phyloP scores from a whole-genome alignment of 2,113 vertebrate genomes.

The Lichenostomus cassidix region DNA sequence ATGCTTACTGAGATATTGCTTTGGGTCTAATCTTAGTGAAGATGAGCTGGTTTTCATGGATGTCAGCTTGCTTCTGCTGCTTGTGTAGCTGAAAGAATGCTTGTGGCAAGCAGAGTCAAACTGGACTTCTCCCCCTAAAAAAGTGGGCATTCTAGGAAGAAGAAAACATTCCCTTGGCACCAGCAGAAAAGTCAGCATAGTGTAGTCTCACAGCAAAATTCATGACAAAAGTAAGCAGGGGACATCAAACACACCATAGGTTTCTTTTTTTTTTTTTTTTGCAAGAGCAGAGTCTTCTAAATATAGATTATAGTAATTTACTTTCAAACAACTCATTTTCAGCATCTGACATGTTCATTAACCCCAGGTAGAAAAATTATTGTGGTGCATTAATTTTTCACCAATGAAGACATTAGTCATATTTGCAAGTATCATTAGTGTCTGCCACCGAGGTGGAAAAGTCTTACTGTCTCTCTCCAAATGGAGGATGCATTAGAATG shows the following conservation, averaged over 20 bases:
- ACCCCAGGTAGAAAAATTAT: slow-evolving; percentile 88
- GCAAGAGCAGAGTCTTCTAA: slow-evolving; percentile 81
- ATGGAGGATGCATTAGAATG: slow-evolving; percentile 74
- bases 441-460: slow-evolving; percentile 78
- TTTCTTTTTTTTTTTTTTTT: neutral
- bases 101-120: neutral
- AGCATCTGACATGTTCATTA: slow-evolving; percentile 95
- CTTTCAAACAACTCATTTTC: slow-evolving; percentile 96
- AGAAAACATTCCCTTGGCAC: neutral
- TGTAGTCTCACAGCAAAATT: slow-evolving; percentile 24
- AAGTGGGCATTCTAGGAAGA: neutral
- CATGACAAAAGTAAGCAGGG: slow-evolving; percentile 44
- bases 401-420: slow-evolving; percentile 92
- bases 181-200: neutral
- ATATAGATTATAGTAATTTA: slow-evolving; percentile 95
- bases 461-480: slow-evolving; percentile 72
- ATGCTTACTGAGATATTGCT: neutral
- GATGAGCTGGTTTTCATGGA: neutral
- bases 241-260: slow-evolving; percentile 46
- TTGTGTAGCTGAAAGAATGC: neutral
- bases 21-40: neutral
- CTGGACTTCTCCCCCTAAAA: neutral
- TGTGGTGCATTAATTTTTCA: slow-evolving; percentile 89
- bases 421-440: slow-evolving; percentile 84
- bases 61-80: neutral